A percentile compares a stretch with the other conserved stretches of the same genome.
Evolutionary conservation across 2,797 vertebrate genomes (phyloP).

Genomic region (Gymnopithys bicolor): DNA sequence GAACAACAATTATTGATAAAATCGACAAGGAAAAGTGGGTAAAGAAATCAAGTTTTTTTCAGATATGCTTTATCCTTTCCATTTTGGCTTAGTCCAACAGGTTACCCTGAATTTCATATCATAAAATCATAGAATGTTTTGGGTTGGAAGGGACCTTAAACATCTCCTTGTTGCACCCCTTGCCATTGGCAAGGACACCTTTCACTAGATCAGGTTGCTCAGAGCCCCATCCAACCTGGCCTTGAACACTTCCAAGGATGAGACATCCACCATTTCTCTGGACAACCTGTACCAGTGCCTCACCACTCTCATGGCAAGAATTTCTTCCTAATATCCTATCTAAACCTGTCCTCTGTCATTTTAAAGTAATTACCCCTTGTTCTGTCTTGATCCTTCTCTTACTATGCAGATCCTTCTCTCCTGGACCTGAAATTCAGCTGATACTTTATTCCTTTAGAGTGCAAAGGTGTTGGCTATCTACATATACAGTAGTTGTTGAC

Average conservation of each 20-base stretch:
- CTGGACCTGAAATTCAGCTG: neutral
- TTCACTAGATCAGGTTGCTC: neutral
- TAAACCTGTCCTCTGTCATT: neutral
- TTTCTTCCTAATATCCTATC: neutral
- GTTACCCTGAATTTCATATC: neutral
- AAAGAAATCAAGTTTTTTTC: neutral
- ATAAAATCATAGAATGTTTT: neutral
- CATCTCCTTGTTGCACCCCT: neutral
- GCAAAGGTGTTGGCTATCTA: neutral
- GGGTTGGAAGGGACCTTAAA: neutral
- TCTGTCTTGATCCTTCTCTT: neutral
- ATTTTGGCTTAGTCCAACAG: neutral
- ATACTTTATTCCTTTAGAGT: neutral
- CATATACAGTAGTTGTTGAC: neutral
- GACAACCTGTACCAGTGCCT: accelerated
- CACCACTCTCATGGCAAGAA: neutral
- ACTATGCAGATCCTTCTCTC: neutral
- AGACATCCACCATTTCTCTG: neutral
- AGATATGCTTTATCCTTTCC: neutral
- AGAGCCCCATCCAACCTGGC: neutral
- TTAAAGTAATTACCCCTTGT: neutral
- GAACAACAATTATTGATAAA: neutral
- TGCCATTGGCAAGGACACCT: neutral
- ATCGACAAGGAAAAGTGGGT: neutral
- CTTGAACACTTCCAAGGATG: neutral